phyloP scores from a whole-genome alignment of 2,888 invertebrate genomes.

The Nephrotoma appendiculata region DNA sequence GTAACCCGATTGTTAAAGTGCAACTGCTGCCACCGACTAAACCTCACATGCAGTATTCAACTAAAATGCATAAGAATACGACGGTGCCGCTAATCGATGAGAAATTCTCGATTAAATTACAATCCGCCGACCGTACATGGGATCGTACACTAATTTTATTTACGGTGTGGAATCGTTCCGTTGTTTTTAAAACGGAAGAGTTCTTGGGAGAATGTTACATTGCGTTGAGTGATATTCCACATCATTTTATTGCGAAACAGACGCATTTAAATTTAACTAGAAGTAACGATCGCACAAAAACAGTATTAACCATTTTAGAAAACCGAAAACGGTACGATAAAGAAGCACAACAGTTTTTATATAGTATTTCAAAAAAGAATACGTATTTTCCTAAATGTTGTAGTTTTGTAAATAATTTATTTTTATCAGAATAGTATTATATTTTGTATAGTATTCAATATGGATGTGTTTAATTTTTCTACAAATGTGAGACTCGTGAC shows the following conservation, averaged over 20 bases:
- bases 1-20: neutral
- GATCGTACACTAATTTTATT: neutral
- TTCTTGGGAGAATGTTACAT: neutral
- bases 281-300: neutral
- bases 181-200: neutral
- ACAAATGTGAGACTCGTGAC: too few species aligned
- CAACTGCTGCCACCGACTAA: neutral
- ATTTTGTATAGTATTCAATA: neutral
- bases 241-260: neutral
- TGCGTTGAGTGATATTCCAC: neutral
- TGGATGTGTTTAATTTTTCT: too few species aligned
- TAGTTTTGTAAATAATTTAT: neutral
- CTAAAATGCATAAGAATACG: neutral
- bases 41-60: neutral
- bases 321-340: neutral
- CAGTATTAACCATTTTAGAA: neutral
- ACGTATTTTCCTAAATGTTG: neutral
- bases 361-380: neutral
- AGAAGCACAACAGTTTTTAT: neutral
- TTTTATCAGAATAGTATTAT: neutral
- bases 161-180: neutral
- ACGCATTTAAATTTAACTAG: neutral
- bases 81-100: neutral
- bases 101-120: neutral
- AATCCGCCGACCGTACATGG: neutral